These are phyloP conservation scores for Scaptomyza graminum DNA, from an alignment of 1,140 invertebrate genomes.

Conservation along the genomic window DNA sequence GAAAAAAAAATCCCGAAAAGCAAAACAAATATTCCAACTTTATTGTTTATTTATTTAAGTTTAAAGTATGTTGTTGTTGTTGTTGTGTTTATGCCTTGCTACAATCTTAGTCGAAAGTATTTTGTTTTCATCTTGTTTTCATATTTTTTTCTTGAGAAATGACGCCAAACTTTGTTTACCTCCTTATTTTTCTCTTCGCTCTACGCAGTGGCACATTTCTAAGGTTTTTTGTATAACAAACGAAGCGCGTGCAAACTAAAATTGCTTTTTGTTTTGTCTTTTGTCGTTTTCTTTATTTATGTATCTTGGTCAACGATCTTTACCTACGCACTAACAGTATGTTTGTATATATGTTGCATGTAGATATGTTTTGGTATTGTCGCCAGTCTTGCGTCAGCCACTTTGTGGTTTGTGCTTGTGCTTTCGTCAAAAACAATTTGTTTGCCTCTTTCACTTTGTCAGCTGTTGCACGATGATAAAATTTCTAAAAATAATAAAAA, in stretches of 20 bases:
- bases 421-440: constrained; percentile 8
- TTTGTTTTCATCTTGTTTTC: too few relatives aligned
- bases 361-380: constrained; percentile 19
- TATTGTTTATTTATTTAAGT: constrained; percentile 59
- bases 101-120: constrained; percentile 20
- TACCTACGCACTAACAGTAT: not conserved
- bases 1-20: constrained; percentile 3
- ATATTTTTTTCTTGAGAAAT: constrained; percentile 51
- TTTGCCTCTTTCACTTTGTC: constrained; percentile 37
- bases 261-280: constrained; percentile 39
- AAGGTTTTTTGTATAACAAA: constrained; percentile 42
- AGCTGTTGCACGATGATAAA: constrained; percentile 79
- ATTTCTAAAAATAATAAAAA: constrained; percentile 69
- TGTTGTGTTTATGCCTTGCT: constrained; percentile 27
- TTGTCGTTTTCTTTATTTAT: not conserved
- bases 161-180: constrained; percentile 75
- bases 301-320: constrained; percentile 8
- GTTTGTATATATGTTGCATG: too few relatives aligned
- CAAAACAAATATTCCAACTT: constrained; percentile 17
- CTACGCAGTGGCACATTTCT: constrained; percentile 39
- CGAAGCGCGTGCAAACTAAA: constrained; percentile 61
- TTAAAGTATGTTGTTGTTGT: constrained; percentile 55
- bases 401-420: constrained; percentile 11
- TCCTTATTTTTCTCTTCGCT: constrained; percentile 13
- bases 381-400: constrained; percentile 19